Conservation (phyloP, 2,797 vertebrate genomes). For the Morus bassanus region DNA sequence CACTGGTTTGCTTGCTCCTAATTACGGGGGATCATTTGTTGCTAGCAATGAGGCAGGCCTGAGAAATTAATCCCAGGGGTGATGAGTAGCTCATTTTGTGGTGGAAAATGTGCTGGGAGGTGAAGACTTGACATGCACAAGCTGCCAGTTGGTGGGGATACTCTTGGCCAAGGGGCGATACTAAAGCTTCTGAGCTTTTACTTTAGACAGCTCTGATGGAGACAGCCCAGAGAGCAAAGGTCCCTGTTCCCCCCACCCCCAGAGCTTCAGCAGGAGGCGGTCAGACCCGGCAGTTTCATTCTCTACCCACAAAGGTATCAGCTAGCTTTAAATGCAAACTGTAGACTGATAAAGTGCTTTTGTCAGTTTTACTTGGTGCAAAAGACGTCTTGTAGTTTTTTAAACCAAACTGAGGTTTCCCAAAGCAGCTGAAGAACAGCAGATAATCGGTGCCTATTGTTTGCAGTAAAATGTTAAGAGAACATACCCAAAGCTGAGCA, state of each 20-base stretch:
- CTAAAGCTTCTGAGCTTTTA: not conserved
- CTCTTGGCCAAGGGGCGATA: not conserved
- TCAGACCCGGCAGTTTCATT: accelerated
- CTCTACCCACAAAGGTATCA: not conserved
- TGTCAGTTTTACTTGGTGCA: not conserved
- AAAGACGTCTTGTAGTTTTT: not conserved
- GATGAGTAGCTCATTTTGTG: not conserved
- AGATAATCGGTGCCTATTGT: not conserved
- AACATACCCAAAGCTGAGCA: not conserved
- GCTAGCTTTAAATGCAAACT: not conserved
- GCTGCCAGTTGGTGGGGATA: not conserved
- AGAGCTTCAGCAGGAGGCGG: not conserved
- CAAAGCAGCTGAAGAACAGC: not conserved
- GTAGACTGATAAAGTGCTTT: not conserved
- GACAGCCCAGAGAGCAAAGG: accelerated
- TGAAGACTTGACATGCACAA: not conserved
- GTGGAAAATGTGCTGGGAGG: not conserved
- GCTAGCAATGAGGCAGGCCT: not conserved
- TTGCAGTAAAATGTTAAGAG: not conserved
- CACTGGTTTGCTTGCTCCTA: not conserved
- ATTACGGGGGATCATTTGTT: not conserved
- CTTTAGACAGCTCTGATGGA: not conserved
- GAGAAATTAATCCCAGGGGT: not conserved
- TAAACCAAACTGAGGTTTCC: not conserved
- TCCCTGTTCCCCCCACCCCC: accelerated